Evolutionary conservation across 1,140 invertebrate species (phyloP).

Genomic region (Drosophila insularis): DNA sequence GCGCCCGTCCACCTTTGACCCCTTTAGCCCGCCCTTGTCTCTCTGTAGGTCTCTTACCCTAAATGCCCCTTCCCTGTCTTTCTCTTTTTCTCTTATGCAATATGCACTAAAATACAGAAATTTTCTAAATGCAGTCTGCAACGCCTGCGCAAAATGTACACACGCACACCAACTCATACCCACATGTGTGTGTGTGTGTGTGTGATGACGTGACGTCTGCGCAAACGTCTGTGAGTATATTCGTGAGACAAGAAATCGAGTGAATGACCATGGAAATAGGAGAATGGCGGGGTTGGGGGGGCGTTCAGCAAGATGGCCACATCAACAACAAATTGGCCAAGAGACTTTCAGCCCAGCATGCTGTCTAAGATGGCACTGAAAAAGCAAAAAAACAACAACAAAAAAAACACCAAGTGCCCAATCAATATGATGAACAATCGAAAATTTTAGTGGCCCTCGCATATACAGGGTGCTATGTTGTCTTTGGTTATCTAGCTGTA

Average conservation of each 20-base stretch:
- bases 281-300: no score
- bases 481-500: slow-evolving; percentile 83
- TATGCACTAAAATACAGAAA: slow-evolving; percentile 65
- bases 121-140: slow-evolving; percentile 68
- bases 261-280: slow-evolving; percentile 52
- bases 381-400: no score
- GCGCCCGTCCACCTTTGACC: slow-evolving; percentile 76
- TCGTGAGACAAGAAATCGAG: slow-evolving; percentile 49
- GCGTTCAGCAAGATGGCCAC: slow-evolving; percentile 19
- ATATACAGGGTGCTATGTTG: slow-evolving; percentile 78
- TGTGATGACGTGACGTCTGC: slow-evolving; percentile 9
- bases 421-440: slow-evolving; percentile 5
- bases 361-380: no score
- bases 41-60: slow-evolving; percentile 13
- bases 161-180: background rate
- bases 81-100: slow-evolving; percentile 56
- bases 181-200: background rate
- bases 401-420: background rate
- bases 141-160: slow-evolving; percentile 66
- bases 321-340: background rate
- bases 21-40: slow-evolving; percentile 15
- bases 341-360: background rate
- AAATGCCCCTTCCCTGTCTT: background rate
- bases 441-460: background rate
- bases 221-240: slow-evolving; percentile 20